phyloP scores from a whole-genome alignment of 2,888 invertebrate species.

The Lasioglossum figueresi region DNA sequence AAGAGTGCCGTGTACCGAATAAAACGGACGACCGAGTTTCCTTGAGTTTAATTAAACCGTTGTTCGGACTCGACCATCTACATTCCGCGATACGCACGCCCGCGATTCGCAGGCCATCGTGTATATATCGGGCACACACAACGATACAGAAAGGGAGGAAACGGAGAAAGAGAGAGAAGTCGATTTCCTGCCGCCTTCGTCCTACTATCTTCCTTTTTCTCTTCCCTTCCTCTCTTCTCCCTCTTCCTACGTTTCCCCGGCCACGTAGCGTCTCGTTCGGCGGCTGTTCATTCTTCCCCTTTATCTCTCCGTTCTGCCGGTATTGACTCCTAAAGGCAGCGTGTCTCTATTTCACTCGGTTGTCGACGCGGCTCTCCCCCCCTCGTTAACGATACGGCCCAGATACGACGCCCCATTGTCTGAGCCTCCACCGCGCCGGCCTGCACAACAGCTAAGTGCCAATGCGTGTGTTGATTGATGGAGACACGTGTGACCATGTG shows the following conservation, averaged over 20 bases:
- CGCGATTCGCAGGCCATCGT: constrained; percentile 10
- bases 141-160: background rate
- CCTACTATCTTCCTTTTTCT: constrained; percentile 4
- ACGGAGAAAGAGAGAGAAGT: constrained; percentile 8
- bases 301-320: constrained; percentile 23
- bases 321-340: constrained; percentile 35
- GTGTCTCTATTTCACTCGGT: constrained; percentile 20
- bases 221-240: background rate
- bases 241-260: background rate
- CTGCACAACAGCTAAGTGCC: constrained; percentile 30
- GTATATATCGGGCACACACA: background rate
- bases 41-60: constrained; percentile 77
- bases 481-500: constrained; percentile 38
- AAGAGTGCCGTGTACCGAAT: constrained; percentile 34
- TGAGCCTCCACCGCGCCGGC: background rate
- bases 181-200: constrained; percentile 35
- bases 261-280: background rate
- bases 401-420: constrained; percentile 57
- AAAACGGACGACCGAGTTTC: constrained; percentile 33
- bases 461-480: constrained; percentile 42
- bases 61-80: constrained; percentile 44
- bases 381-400: constrained; percentile 45
- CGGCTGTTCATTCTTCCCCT: constrained; percentile 29
- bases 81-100: constrained; percentile 23
- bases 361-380: constrained; percentile 15